A percentile compares a stretch with the other conserved stretches of the same genome.
Conservation (phyloP, 2,797 vertebrate species). For the Myotis myotis region DNA sequence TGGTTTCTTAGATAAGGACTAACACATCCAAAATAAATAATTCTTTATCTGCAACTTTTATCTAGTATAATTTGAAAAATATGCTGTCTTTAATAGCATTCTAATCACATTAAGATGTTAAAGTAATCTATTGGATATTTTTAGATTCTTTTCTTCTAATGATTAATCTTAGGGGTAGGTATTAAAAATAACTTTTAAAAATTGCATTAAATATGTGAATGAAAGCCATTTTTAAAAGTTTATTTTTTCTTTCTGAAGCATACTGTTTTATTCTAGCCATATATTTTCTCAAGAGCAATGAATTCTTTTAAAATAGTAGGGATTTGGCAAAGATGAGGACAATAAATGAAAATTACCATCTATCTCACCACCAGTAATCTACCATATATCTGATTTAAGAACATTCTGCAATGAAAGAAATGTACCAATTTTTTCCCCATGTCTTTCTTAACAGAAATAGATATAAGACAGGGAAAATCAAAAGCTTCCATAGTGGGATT, state of each 20-base stretch:
- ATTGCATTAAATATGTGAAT: background rate
- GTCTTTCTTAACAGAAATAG: conserved; percentile 7
- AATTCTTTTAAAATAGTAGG: background rate
- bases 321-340: background rate
- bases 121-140: background rate
- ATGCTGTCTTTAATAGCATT: background rate
- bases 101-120: background rate
- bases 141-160: background rate
- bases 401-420: background rate
- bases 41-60: background rate
- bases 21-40: background rate
- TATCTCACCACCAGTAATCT: background rate
- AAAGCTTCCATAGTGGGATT: background rate
- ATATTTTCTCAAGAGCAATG: conserved; percentile 34
- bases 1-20: background rate
- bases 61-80: conserved; percentile 10
- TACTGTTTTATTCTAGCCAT: background rate
- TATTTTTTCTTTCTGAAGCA: conserved; percentile 8
- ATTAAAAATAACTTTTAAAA: conserved; percentile 22
- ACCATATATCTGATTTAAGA: background rate
- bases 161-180: background rate
- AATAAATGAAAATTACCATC: background rate
- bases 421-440: background rate
- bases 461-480: background rate
- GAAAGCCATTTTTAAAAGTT: background rate